Evolutionary conservation across 2,888 invertebrate genomes (phyloP), one percentile per base, ranked within the genome.

Genomic region (Apotomis turbidana): DNA sequence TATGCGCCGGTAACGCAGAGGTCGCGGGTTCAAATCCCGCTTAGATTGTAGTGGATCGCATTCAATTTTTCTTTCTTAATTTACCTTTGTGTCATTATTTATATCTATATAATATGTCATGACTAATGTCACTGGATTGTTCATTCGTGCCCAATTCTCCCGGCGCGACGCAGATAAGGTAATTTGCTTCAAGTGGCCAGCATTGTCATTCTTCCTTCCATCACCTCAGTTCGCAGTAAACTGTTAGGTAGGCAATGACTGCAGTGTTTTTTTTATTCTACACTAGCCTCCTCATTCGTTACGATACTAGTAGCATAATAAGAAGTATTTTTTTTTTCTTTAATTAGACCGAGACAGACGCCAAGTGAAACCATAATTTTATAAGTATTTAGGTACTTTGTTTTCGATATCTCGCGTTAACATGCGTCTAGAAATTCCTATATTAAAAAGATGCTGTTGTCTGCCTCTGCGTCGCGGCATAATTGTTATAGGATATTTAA

Each of bases 381-480:
- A 27, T 27, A 27, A 27, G 27, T 27, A 27, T 27, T 27, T 27
- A 27, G 27, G 27, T 27, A 44, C 4, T 44, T 0, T 5, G 5
- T 44, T 6, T 44, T 44, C 8, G 27, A 27, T 27, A 44, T 44
- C 5, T 8, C 44, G 8, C 8, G 59, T 58, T 6, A 76, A 55
- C 70, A 85, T 85, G 85, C 78, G 76, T 71, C 66, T 84, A 15
- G 85, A 88, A 77, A 77, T 86, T 63, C 87, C 88, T 0, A 83
- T 82, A 60, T 87, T 80, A 49, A 79, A 71, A 36, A 78, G 85
- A 64, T 88, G 84, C 55, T 78, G 78, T 27, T 88, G 85, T 64
- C 6, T 88, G 0, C 88, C 89, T 3, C 68, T 87, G 27, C 78
- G 88, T 8, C 77, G 80, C 64, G 88, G 89, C 3, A 82, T 89